phyloP scores from a whole-genome alignment of 2,888 invertebrate genomes.

The Lumbricus terrestris region DNA sequence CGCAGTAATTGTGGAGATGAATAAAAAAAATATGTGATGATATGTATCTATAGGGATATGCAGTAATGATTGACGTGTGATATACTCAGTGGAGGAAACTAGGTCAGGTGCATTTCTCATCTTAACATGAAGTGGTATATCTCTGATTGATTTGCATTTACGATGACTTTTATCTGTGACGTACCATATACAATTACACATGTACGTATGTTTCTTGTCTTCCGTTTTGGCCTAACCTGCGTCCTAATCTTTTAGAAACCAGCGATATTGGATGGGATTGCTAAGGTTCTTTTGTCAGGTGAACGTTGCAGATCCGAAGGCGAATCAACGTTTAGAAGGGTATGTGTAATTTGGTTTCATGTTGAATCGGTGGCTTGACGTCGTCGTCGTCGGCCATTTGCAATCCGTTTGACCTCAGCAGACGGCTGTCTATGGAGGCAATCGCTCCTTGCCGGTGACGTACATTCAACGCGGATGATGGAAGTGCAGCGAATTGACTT shows the following conservation, averaged over 20 bases:
- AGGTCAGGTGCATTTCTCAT: background rate
- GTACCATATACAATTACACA: background rate
- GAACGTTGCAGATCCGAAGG: background rate
- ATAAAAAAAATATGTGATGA: too few species aligned
- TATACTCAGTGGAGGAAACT: background rate
- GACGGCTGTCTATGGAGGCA: background rate
- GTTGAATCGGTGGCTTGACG: background rate
- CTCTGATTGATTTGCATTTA: background rate
- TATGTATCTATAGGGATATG: background rate
- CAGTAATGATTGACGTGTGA: background rate
- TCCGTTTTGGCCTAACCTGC: background rate
- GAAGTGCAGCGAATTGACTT: background rate
- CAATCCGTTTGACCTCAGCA: background rate
- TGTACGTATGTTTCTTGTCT: background rate
- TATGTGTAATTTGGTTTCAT: background rate
- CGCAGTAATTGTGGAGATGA: background rate
- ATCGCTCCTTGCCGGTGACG: background rate
- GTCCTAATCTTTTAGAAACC: background rate
- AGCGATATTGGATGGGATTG: background rate
- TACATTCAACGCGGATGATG: background rate
- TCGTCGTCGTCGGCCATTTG: conserved; percentile 3
- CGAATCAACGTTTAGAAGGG: background rate
- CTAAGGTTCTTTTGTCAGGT: background rate
- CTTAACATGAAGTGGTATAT: background rate
- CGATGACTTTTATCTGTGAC: background rate